Evolutionary conservation across 2,113 vertebrate genomes (phyloP), one percentile per base, ranked within the genome.

Genomic region (Eidolon helvum): DNA sequence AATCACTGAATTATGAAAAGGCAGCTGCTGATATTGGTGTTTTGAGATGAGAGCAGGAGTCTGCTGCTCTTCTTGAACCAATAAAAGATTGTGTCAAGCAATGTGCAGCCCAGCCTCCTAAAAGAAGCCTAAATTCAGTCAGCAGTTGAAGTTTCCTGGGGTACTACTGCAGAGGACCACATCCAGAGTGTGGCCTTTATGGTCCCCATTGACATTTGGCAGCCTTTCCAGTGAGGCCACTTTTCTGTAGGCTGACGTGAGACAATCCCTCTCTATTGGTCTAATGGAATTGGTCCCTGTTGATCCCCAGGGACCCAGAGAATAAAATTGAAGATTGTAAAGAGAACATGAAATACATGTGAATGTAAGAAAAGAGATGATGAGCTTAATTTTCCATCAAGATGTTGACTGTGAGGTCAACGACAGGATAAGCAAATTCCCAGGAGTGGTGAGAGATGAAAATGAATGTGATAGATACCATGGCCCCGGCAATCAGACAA

Each of bases 71-170:
- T 71, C 48, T 82, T 78, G 63, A 57, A 68, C 15, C 63, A 57
- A 72, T 35, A 5, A 28, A 92, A 30, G 43, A 21, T 0, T 30
- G 24, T 26, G 1, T 3, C 26, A 45, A 57, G 28, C 12, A 10
- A 18, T 4, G 7, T 30, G 26, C 21, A 12, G 0, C 22, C 10
- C 35, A 16, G 10, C 0, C 6, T 1, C 10, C 9, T 68, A n/a
- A 87, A 88, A 55, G 24, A 84, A 65, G 24, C 45, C 33, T 15
- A 55, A 80, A 65, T 69, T 24, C 77, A 78, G n/a, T 82, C 80
- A 55, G 26, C 30, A 35, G 59, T 5, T 18, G 12, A 61, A 63
- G 79, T 14, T 66, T 71, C 74, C 26, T 59, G 33, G 35, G 28
- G 7, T 12, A 26, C 5, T 15, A 2, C 5, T 2, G 9, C 48